Conservation (phyloP, 2,888 invertebrate genomes). For the Dorcus parallelipipedus region DNA sequence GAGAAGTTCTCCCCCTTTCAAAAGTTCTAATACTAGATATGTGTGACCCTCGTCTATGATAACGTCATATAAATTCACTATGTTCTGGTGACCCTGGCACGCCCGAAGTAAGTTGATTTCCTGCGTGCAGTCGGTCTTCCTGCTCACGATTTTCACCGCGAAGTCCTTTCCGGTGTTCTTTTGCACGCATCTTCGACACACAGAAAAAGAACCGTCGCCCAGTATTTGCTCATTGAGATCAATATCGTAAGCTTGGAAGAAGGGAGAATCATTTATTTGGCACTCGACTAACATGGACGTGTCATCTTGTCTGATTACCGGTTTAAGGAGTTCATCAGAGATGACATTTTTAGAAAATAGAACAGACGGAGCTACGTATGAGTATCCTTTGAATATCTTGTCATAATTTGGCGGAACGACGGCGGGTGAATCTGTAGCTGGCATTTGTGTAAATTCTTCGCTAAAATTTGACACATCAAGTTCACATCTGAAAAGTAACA, state of each 20-base stretch:
- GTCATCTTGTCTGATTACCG: conserved; percentile 51
- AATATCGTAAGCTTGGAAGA: conserved; percentile 81
- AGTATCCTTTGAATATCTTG: conserved; percentile 89
- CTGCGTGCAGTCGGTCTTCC: conserved; percentile 61
- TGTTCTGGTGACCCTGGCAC: conserved; percentile 87
- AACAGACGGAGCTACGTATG: conserved; percentile 91
- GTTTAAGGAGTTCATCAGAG: conserved; percentile 67
- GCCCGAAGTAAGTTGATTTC: conserved; percentile 77
- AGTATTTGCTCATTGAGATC: conserved; percentile 66
- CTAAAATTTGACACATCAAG: conserved; percentile 95
- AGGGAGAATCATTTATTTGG: conserved; percentile 63
- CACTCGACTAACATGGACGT: conserved; percentile 35
- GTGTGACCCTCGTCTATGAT: conserved; percentile 80
- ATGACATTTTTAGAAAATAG: conserved; percentile 77
- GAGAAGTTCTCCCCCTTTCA: conserved; percentile 80
- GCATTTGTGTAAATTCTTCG: conserved; percentile 92
- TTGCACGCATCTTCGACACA: conserved; percentile 78
- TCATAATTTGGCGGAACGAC: conserved; percentile 81
- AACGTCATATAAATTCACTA: conserved; percentile 81
- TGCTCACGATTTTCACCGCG: conserved; percentile 84
- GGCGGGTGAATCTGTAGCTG: conserved; percentile 88
- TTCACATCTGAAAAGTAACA: conserved; percentile 57
- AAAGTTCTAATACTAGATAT: conserved; percentile 85
- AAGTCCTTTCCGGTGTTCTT: conserved; percentile 70
- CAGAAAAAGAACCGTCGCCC: conserved; percentile 87